Conservation (phyloP, 2,113 vertebrate species). For the Strix uralensis region DNA sequence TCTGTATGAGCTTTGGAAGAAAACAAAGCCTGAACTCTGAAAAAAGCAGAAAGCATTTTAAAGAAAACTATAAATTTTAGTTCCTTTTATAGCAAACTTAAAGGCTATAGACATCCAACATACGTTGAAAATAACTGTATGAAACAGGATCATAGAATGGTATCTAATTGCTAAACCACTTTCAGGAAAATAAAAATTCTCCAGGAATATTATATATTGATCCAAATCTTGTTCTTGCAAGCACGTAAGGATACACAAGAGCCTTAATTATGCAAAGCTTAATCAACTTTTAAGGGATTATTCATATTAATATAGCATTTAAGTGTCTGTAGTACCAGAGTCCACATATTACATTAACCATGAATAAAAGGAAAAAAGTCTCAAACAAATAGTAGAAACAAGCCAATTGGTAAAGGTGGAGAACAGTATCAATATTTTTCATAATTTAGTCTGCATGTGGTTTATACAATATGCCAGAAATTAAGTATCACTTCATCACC, state of each 20-base stretch:
- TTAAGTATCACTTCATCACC: not conserved
- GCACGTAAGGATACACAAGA: not conserved
- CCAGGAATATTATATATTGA: not conserved
- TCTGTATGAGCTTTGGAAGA: not conserved
- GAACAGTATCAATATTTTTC: not conserved
- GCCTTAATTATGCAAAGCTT: not conserved
- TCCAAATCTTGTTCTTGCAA: not conserved
- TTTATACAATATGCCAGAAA: not conserved
- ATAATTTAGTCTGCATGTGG: not conserved
- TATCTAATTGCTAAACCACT: not conserved
- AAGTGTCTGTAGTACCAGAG: not conserved
- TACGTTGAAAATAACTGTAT: not conserved
- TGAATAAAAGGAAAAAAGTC: not conserved
- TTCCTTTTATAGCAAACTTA: not conserved
- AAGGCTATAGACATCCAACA: not conserved
- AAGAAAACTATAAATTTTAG: not conserved
- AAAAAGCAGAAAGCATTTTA: not conserved
- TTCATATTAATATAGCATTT: not conserved
- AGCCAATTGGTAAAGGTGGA: not conserved
- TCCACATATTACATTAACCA: not conserved
- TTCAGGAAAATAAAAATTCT: not conserved
- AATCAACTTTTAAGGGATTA: not conserved
- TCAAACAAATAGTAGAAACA: not conserved
- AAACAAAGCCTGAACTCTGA: not conserved
- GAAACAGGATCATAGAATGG: not conserved